Conservation (phyloP, 1,140 invertebrate species). For the Drosophila nikananu region DNA sequence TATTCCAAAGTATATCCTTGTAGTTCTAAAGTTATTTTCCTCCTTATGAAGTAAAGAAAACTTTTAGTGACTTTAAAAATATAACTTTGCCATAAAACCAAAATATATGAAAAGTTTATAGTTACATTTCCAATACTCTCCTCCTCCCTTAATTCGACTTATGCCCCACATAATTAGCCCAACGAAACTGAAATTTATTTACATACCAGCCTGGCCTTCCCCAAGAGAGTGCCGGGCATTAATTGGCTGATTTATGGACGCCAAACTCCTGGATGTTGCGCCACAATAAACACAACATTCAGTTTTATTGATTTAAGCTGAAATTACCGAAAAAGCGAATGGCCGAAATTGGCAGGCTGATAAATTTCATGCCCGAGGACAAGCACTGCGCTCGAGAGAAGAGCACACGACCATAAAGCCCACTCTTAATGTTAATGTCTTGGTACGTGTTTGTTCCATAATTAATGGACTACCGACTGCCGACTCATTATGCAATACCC, state of each 20-base stretch:
- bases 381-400: conserved; percentile 16
- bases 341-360: conserved; percentile 43
- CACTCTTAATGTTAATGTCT: conserved; percentile 31
- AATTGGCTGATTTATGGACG: conserved; percentile 66
- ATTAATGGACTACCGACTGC: conserved; percentile 38
- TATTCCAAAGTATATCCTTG: background rate
- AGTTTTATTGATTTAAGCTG: conserved; percentile 58
- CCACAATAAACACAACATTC: conserved; percentile 59
- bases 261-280: conserved; percentile 27
- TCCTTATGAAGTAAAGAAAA: no score
- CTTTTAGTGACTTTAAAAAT: no score
- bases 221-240: conserved; percentile 46
- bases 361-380: conserved; percentile 38
- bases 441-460: conserved; percentile 38
- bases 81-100: no score
- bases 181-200: conserved; percentile 23
- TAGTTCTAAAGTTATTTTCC: background rate
- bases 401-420: conserved; percentile 28
- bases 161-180: background rate
- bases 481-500: conserved; percentile 18
- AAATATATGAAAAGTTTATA: no score
- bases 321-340: conserved; percentile 38
- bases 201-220: conserved; percentile 7
- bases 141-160: no score
- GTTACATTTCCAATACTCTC: background rate